Evolutionary conservation across 92 coral and sea anemone genomes (phyloP), one percentile per base, ranked within the genome.

Genomic region (Bergia puertoricense): DNA sequence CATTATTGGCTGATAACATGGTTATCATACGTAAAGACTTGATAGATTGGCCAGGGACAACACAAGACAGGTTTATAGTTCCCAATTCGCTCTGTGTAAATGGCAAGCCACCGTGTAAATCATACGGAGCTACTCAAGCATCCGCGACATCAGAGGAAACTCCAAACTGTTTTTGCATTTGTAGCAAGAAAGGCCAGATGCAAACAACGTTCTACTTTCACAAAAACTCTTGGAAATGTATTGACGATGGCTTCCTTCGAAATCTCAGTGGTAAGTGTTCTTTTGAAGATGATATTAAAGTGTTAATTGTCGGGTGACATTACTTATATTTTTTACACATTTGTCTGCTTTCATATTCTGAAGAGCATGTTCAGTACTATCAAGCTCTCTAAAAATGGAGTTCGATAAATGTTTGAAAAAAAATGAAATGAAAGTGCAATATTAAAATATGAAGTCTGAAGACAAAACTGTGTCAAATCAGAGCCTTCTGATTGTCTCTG

Each of bases 201-300:
- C 10, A 5, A 76, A 43, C 44, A 40, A 76, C 80, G 1, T 15
- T 42, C 30, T 23, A 4, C 5, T 45, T 41, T 20, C 4, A 20
- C 18, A 54, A 40, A 42, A 76, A 42, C 80, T 76, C 80, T 2
- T 76, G 80, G 80, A 76, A 76, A 6, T 76, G 80, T 10, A 20
- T 40, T 14, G 11, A 43, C 3, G 80, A 76, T 41, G 48, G 23
- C 8, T 18, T 40, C 54, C 23, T 76, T 15, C 80, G 80, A 5
- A 76, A 41, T 42, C 4, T 42, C 37, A 42, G 50, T 14, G 80
- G 80, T 76, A 42, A 42, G 80, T 76, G 16, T 14, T 37, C 18
- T 39, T 39, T 13, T 22, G 42, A n/a, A 37, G 3, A 3, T 74
- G 16, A 20, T 38, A 74, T 10, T 38, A 15, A 2, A 9, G 40